phyloP scores from a whole-genome alignment of 2,113 vertebrate genomes.

The Fregata magnificens region DNA sequence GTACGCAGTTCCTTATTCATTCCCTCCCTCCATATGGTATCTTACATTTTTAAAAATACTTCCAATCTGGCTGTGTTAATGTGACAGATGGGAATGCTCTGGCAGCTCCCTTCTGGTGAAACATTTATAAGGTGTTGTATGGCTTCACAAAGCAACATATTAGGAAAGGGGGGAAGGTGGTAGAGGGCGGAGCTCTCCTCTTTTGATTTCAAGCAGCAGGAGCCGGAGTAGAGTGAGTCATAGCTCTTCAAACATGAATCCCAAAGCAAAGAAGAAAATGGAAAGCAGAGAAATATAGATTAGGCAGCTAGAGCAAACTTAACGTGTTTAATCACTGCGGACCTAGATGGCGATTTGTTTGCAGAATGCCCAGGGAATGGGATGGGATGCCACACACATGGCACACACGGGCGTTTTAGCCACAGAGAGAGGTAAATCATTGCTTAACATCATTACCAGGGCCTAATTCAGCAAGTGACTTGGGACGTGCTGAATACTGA shows the following conservation, averaged over 20 bases:
- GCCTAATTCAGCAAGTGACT: not conserved
- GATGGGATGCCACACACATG: not conserved
- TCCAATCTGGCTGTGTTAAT: not conserved
- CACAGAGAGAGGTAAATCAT: not conserved
- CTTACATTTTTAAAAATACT: conserved; percentile 4
- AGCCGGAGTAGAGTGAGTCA: conserved; percentile 54
- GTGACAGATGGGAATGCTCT: conserved; percentile 34
- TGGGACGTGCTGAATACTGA: not conserved
- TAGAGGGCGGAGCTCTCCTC: conserved; percentile 8
- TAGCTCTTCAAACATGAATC: not conserved
- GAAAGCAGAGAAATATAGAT: not conserved
- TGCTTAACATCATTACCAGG: not conserved
- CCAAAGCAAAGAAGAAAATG: conserved; percentile 24
- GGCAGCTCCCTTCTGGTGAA: conserved; percentile 32
- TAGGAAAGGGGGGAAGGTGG: not conserved
- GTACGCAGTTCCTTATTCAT: not conserved
- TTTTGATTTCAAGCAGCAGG: conserved; percentile 35
- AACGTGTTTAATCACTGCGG: not conserved
- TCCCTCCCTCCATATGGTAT: not conserved
- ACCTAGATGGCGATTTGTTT: not conserved
- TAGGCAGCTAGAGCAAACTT: not conserved
- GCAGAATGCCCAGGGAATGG: not conserved
- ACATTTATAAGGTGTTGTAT: conserved; percentile 54
- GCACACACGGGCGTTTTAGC: not conserved
- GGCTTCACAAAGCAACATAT: conserved; percentile 38